These are phyloP conservation scores for Carcharodon carcharias DNA, from an alignment of 2,797 vertebrate genomes.

Conservation along the genomic window DNA sequence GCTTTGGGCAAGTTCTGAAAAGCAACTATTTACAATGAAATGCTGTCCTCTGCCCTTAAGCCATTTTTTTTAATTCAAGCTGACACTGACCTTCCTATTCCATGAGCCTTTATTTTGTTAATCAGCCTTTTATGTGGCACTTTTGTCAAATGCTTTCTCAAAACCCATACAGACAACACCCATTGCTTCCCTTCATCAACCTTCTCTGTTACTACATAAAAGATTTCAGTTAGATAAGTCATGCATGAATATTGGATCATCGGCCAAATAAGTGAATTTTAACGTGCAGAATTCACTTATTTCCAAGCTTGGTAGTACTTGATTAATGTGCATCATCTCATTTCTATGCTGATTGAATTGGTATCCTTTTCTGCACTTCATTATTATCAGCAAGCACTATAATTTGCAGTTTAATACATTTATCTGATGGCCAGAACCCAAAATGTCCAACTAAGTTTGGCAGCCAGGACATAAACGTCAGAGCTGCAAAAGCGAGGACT, in stretches of 20 bases:
- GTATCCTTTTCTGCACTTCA: neutral
- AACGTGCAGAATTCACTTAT: neutral
- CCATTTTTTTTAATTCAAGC: too few species aligned
- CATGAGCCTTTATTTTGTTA: neutral
- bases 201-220: neutral
- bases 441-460: neutral
- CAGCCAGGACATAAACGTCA: neutral
- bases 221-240: neutral
- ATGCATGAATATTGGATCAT: neutral
- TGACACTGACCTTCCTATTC: neutral
- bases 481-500: neutral
- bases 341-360: neutral
- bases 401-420: slow-evolving; percentile 16
- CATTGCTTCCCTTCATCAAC: neutral
- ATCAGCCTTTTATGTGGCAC: neutral
- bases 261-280: too few species aligned
- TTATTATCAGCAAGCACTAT: neutral
- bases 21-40: neutral
- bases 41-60: too few species aligned
- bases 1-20: neutral
- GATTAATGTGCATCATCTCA: neutral
- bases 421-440: neutral
- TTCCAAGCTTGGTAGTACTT: neutral
- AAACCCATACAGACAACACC: neutral
- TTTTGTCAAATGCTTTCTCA: neutral